A percentile compares a stretch with the other conserved stretches of the same genome.
Evolutionary conservation across 1,140 invertebrate genomes (phyloP).

Genomic region (Drosophila setifemur): DNA sequence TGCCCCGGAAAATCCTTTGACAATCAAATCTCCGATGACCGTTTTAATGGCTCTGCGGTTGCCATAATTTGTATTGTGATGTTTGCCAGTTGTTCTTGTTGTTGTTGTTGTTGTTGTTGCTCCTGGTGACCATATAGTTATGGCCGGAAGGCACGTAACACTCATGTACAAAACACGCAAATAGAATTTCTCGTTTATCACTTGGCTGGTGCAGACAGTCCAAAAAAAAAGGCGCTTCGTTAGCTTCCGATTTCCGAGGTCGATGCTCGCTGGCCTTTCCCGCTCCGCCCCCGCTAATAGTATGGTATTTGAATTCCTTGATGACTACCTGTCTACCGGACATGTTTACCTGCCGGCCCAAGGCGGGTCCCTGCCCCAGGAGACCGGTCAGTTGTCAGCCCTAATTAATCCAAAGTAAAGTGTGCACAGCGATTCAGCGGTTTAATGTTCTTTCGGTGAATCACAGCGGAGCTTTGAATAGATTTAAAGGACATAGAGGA

Average conservation of each 20-base stretch:
- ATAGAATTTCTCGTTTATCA: constrained; percentile 32
- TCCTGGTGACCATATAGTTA: constrained; percentile 34
- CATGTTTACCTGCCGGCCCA: constrained; percentile 14
- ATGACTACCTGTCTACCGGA: background rate
- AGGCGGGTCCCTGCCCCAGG: constrained; percentile 6
- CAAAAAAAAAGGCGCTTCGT: constrained; percentile 14
- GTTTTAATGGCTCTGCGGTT: constrained; percentile 31
- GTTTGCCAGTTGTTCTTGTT: background rate
- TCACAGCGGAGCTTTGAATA: background rate
- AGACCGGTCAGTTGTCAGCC: background rate
- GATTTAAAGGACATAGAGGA: background rate
- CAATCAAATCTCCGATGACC: constrained; percentile 16
- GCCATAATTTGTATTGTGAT: constrained; percentile 39
- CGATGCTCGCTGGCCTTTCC: constrained; percentile 38
- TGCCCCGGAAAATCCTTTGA: constrained; percentile 14
- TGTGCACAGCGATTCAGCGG: background rate
- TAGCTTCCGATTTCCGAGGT: constrained; percentile 47
- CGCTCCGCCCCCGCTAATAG: background rate
- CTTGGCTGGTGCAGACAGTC: constrained; percentile 14
- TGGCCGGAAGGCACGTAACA: constrained; percentile 30
- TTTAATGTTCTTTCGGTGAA: background rate
- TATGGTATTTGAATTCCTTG: constrained; percentile 13
- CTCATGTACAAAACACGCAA: constrained; percentile 26
- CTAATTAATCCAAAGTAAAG: constrained; percentile 27
- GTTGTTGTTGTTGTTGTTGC: constrained; percentile 14